A percentile compares a stretch with the other conserved stretches of the same genome.
These are phyloP conservation scores for Drosophila kuntzei DNA, from an alignment of 2,888 invertebrate species.

Conservation along the genomic window DNA sequence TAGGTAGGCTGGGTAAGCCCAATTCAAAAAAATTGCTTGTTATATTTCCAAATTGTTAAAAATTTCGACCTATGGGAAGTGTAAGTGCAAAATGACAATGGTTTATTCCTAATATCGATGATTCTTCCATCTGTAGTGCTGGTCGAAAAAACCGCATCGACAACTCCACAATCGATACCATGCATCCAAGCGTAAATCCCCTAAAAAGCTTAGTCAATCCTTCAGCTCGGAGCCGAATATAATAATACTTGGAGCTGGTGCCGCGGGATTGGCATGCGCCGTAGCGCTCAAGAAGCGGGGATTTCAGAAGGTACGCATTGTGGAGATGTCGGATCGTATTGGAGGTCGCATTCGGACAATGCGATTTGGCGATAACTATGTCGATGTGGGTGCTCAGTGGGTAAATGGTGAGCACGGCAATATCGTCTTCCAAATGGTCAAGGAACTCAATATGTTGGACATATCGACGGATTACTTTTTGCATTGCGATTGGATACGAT, in stretches of 20 bases:
- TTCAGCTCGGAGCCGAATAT: conserved; percentile 55
- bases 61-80: conserved; percentile 35
- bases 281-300: conserved; percentile 82
- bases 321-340: conserved; percentile 88
- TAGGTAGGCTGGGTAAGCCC: conserved; percentile 4
- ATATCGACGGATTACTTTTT: conserved; percentile 40
- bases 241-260: conserved; percentile 82
- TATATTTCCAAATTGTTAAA: neutral
- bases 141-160: conserved; percentile 10
- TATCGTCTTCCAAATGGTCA: conserved; percentile 87
- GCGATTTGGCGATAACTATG: conserved; percentile 86
- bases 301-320: conserved; percentile 85
- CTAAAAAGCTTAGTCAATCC: conserved; percentile 9
- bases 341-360: conserved; percentile 88
- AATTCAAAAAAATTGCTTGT: neutral
- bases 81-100: conserved; percentile 31
- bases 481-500: conserved; percentile 66
- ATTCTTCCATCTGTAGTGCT: conserved; percentile 17
- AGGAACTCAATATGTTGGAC: conserved; percentile 45
- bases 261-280: conserved; percentile 82
- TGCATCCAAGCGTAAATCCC: conserved; percentile 9
- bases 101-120: neutral
- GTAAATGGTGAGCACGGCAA: conserved; percentile 89
- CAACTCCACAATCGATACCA: conserved; percentile 34
- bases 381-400: conserved; percentile 89